These are phyloP conservation scores for Eupithecia subumbrata DNA, from an alignment of 2,888 invertebrate species.

Conservation along the genomic window DNA sequence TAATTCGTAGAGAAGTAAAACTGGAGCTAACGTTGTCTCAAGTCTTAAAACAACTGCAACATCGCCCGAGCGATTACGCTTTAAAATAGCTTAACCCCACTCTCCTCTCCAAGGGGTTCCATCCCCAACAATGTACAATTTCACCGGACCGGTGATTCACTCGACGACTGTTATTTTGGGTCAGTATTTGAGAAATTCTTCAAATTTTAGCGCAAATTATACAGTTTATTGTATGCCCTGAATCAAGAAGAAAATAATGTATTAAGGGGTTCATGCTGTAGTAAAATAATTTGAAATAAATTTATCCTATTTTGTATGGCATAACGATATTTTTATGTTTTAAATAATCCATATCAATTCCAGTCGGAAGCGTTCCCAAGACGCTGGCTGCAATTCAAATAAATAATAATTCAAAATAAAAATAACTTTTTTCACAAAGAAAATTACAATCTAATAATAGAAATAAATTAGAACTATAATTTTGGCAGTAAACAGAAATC, in stretches of 20 bases:
- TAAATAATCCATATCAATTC: no score
- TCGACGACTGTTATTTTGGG: slow-evolving; percentile 19
- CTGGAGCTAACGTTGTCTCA: slow-evolving; percentile 2
- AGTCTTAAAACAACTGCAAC: not conserved
- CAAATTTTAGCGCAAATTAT: slow-evolving; percentile 6
- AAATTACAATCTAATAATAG: no score
- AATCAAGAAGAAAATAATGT: not conserved
- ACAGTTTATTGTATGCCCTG: not conserved
- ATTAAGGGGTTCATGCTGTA: no score
- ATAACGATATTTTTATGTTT: no score
- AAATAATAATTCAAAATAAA: no score
- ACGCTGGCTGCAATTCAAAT: no score
- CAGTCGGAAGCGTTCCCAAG: no score
- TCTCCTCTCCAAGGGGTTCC: not conserved
- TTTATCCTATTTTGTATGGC: no score
- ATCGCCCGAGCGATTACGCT: not conserved
- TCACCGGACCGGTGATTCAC: slow-evolving; percentile 13
- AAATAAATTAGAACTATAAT: no score
- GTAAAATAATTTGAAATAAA: no score
- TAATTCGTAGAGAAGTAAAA: slow-evolving; percentile 2
- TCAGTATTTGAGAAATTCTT: slow-evolving; percentile 17
- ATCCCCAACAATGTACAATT: slow-evolving; percentile 25
- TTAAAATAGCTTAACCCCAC: slow-evolving; percentile 1
- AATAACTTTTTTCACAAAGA: no score
- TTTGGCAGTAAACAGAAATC: no score